Evolutionary conservation across 2,113 vertebrate species (phyloP).

Genomic region (Phylloscopus whistleri): DNA sequence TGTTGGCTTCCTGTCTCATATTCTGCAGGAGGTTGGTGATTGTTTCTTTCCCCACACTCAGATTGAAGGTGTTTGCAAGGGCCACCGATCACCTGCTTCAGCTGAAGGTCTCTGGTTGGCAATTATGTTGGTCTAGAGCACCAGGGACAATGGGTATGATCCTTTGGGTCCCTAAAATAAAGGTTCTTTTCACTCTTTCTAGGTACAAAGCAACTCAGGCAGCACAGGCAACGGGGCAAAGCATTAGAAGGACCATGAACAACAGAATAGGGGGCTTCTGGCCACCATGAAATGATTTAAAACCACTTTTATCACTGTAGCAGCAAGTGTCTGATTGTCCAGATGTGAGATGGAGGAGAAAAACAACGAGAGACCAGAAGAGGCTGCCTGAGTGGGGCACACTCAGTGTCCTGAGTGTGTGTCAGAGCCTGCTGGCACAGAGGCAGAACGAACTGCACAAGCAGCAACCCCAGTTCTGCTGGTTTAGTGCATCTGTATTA

Average conservation of each 20-base stretch:
- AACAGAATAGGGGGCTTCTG: neutral
- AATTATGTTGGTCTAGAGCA: neutral
- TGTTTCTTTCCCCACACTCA: neutral
- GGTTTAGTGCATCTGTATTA: neutral
- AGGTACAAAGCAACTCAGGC: neutral
- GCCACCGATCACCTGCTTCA: neutral
- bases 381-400: neutral
- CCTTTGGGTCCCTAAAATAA: neutral
- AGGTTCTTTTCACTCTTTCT: neutral
- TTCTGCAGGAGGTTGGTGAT: neutral
- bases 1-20: neutral
- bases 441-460: neutral
- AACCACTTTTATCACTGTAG: neutral
- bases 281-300: neutral
- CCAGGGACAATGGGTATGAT: neutral
- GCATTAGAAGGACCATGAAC: neutral
- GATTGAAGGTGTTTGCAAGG: neutral
- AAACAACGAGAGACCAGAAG: neutral
- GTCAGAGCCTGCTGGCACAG: neutral
- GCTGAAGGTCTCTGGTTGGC: neutral
- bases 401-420: neutral
- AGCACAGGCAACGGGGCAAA: neutral
- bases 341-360: neutral
- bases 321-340: neutral
- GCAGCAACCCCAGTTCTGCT: slow-evolving; percentile 46